phyloP scores from a whole-genome alignment of 2,113 vertebrate genomes.

The Ploceus nigricollis region DNA sequence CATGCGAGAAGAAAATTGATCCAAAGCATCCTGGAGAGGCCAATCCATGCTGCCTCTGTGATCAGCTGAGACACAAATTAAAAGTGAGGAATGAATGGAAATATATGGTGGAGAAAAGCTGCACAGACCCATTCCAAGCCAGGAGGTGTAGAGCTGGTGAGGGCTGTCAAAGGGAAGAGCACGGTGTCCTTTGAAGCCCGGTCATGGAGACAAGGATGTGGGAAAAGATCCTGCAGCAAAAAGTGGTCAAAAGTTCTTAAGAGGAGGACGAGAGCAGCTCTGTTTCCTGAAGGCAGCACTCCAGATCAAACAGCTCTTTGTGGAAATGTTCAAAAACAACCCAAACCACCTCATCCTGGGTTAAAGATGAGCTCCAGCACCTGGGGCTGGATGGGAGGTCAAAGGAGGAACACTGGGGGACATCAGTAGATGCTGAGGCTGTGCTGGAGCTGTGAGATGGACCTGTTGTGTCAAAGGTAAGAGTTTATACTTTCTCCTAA shows the following conservation, averaged over 20 bases:
- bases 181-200: neutral
- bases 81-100: neutral
- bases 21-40: slow-evolving; percentile 37
- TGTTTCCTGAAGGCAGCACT: slow-evolving; percentile 37
- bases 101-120: neutral
- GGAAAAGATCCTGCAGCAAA: slow-evolving; percentile 42
- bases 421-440: neutral
- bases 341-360: slow-evolving; percentile 4
- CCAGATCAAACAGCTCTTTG: slow-evolving; percentile 50
- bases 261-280: neutral
- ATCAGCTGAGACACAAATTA: slow-evolving; percentile 21
- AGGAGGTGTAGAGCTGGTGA: neutral
- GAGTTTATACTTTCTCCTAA: neutral
- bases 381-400: slow-evolving; percentile 28
- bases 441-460: neutral
- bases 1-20: slow-evolving; percentile 32
- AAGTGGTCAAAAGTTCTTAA: slow-evolving; percentile 35
- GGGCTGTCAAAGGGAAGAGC: neutral
- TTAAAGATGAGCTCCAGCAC: slow-evolving; percentile 30
- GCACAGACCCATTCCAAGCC: neutral
- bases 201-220: slow-evolving; percentile 1
- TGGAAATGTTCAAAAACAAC: slow-evolving; percentile 14
- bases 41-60: neutral
- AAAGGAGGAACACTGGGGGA: neutral
- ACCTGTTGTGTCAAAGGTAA: slow-evolving; percentile 11